Evolutionary conservation across 2,113 vertebrate genomes (phyloP).

Genomic region (Aspidoscelis tigris): DNA sequence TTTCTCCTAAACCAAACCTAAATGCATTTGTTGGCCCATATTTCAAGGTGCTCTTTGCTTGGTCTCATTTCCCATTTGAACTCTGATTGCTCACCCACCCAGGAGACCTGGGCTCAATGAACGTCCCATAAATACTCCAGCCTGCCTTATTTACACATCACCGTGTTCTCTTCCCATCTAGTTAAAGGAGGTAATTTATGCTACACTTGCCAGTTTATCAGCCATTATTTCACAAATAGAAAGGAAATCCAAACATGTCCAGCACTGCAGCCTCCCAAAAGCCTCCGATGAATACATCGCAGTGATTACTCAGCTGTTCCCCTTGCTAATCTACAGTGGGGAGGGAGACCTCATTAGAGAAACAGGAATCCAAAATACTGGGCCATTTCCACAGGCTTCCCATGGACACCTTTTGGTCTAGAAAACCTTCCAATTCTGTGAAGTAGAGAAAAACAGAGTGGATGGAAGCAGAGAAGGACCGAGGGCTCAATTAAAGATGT

Average conservation of each 20-base stretch:
- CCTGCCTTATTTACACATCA: constrained; percentile 46
- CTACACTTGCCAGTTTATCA: constrained; percentile 64
- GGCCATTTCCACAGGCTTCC: constrained; percentile 64
- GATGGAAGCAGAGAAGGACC: too few relatives aligned
- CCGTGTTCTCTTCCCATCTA: constrained; percentile 54
- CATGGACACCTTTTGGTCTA: constrained; percentile 63
- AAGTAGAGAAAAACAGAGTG: too few relatives aligned
- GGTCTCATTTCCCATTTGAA: background rate
- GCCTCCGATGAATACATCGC: constrained; percentile 70
- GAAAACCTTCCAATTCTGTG: constrained; percentile 66
- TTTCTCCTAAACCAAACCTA: background rate
- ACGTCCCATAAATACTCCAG: constrained; percentile 21
- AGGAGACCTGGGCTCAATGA: background rate
- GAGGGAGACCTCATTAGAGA: constrained; percentile 66
- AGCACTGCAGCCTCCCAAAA: constrained; percentile 63
- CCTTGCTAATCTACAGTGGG: constrained; percentile 54
- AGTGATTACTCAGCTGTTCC: constrained; percentile 71
- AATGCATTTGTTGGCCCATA: background rate
- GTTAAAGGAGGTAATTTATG: constrained; percentile 70
- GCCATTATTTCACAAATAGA: constrained; percentile 68
- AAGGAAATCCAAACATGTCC: constrained; percentile 66
- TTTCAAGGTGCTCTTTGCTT: background rate
- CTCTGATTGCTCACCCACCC: background rate
- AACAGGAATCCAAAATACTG: constrained; percentile 72
- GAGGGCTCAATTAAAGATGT: too few relatives aligned